phyloP scores from a whole-genome alignment of 1,140 invertebrate species.

The Drosophila kohkoa region DNA sequence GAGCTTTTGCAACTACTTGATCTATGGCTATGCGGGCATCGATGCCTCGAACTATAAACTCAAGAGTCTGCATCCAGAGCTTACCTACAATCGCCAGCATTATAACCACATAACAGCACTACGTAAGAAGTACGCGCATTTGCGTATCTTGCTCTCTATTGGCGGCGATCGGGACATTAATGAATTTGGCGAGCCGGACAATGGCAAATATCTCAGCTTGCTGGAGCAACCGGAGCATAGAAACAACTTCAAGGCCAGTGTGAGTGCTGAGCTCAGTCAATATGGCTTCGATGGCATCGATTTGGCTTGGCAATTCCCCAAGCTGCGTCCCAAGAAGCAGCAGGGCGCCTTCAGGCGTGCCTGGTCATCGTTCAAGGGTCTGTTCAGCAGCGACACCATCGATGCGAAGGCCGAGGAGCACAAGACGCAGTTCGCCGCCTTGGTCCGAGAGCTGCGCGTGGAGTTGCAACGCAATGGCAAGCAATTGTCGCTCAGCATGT shows the following conservation, averaged over 20 bases:
- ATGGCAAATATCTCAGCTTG: constrained; percentile 86
- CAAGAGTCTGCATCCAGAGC: constrained; percentile 86
- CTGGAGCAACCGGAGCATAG: constrained; percentile 89
- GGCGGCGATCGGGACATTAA: constrained; percentile 87
- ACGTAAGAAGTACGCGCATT: constrained; percentile 88
- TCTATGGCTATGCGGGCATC: constrained; percentile 94
- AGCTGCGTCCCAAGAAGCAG: constrained; percentile 90
- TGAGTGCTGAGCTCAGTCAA: constrained; percentile 87
- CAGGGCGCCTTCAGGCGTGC: constrained; percentile 87
- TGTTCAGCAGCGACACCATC: constrained; percentile 84
- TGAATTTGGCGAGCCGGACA: constrained; percentile 87
- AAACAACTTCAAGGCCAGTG: constrained; percentile 90
- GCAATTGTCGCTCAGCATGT: constrained; percentile 85
- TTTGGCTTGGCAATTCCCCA: constrained; percentile 94
- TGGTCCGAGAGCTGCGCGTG: constrained; percentile 90
- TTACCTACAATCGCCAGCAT: constrained; percentile 89
- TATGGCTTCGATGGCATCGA: constrained; percentile 93
- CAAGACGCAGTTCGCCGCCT: constrained; percentile 89
- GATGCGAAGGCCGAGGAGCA: constrained; percentile 91
- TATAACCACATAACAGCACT: constrained; percentile 89
- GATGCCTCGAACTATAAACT: constrained; percentile 89
- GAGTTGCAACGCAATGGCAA: constrained; percentile 87
- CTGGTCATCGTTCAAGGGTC: constrained; percentile 89
- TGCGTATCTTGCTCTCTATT: constrained; percentile 91
- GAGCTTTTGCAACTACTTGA: constrained; percentile 92